A percentile compares a stretch with the other conserved stretches of the same genome.
These are phyloP conservation scores for Micoletzkya japonica DNA, from an alignment of 2,888 invertebrate species.

Conservation along the genomic window DNA sequence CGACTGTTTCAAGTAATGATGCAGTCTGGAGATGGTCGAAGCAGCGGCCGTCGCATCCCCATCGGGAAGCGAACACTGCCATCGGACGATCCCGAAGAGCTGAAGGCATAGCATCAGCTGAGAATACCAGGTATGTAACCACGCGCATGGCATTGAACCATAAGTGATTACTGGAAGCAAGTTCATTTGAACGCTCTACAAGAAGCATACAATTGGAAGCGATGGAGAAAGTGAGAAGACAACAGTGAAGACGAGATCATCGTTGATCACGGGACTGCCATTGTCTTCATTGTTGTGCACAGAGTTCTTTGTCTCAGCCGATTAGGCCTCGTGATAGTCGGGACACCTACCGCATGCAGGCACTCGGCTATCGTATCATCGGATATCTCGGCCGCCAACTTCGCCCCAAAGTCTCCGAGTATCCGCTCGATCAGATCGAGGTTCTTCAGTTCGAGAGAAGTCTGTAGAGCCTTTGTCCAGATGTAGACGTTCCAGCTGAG, in stretches of 20 bases:
- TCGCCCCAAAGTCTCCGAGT: constrained; percentile 62
- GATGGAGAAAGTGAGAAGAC: too few relatives aligned
- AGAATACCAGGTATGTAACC: not conserved
- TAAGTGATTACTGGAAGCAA: too few relatives aligned
- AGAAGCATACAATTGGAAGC: too few relatives aligned
- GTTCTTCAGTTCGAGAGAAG: constrained; percentile 81
- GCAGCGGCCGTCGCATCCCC: constrained; percentile 32
- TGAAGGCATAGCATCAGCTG: constrained; percentile 2
- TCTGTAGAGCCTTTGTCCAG: constrained; percentile 84
- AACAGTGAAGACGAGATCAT: too few relatives aligned
- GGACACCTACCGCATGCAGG: constrained; percentile 34
- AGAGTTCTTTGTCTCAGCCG: too few relatives aligned
- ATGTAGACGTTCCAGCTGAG: constrained; percentile 89
- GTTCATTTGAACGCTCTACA: too few relatives aligned
- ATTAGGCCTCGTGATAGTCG: not conserved
- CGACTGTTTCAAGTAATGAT: constrained; percentile 30
- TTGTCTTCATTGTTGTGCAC: too few relatives aligned
- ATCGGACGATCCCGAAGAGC: constrained; percentile 39
- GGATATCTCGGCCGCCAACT: constrained; percentile 36
- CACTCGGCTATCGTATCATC: constrained; percentile 37
- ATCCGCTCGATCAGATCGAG: constrained; percentile 67
- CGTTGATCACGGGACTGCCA: not conserved
- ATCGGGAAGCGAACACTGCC: constrained; percentile 30
- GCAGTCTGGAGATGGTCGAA: constrained; percentile 32
- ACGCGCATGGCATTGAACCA: too few relatives aligned